Evolutionary conservation across 2,113 vertebrate genomes (phyloP), one percentile per base, ranked within the genome.

Genomic region (Myxocyprinus asiaticus): DNA sequence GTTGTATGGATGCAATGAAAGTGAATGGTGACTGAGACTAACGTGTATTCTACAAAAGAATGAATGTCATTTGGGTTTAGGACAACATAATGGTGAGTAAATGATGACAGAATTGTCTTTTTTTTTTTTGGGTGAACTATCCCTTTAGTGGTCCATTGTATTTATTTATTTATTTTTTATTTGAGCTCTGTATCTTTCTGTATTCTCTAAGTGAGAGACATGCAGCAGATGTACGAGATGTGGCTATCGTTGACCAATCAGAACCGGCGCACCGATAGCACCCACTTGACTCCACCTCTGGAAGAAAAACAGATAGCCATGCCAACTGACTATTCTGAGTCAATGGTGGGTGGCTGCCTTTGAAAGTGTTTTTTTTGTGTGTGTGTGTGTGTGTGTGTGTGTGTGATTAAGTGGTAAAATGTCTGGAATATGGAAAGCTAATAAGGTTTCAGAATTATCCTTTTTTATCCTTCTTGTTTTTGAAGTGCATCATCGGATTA

Each of bases 221-320:
- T 99, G 94, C 97, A 99, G 88, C 96, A 98, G 92, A 96, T 97
- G 89, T 99, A 98, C 3, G 97, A 99, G 86, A 94, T 99, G 94
- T 98, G 96, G 96, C 94, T 98, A 79, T 96, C 97, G 81, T 94
- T 97, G 72, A 97, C 97, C 90, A 97, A 95, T 89, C 95, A 97
- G 75, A 95, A 93, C 51, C 94, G 96, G 74, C 94, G 95, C 5
- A 91, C 94, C 51, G 97, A 98, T 58, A 94, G 92, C 76, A 94
- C 95, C 0, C 90, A 94, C 0, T 90, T 96, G 82, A 94, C 92
- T 48, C 89, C 94, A 0, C 93, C 95, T 78, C 94, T 96, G 71
- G 95, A 95, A 9, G 96, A 98, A 88, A 99, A 99, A 83, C 97
- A 96, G 90, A 98, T 98, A 89, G 94, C 95, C 88, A 96, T 99